Evolutionary conservation across 1,140 invertebrate genomes (phyloP).

Genomic region (Papilio aristodemus): DNA sequence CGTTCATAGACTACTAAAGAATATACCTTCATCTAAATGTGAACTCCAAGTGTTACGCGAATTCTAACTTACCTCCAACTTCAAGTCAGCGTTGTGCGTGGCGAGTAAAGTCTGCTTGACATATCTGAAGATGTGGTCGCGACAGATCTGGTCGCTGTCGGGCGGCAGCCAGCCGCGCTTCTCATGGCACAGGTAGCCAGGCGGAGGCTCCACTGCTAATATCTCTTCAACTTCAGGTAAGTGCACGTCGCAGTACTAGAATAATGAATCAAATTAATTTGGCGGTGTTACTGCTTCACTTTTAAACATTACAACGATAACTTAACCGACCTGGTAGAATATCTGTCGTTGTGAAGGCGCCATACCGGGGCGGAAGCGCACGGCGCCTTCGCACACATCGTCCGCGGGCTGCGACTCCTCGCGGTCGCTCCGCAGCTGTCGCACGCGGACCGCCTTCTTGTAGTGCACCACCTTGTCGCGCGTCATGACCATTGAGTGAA

Average conservation of each 20-base stretch:
- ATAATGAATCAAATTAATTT: neutral
- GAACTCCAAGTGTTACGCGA: slow-evolving; percentile 1
- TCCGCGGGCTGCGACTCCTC: slow-evolving; percentile 43
- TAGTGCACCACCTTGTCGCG: slow-evolving; percentile 51
- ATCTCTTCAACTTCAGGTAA: slow-evolving; percentile 92
- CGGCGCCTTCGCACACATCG: slow-evolving; percentile 54
- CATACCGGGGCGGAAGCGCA: slow-evolving; percentile 85
- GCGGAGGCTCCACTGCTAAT: slow-evolving; percentile 85
- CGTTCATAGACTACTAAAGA: too few species aligned
- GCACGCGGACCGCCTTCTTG: slow-evolving; percentile 52
- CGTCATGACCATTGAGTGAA: slow-evolving; percentile 59
- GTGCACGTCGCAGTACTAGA: slow-evolving; percentile 90
- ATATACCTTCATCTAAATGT: too few species aligned
- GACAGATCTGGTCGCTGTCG: slow-evolving; percentile 82
- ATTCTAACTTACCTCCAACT: slow-evolving; percentile 53
- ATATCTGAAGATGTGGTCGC: slow-evolving; percentile 62
- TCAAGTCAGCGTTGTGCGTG: slow-evolving; percentile 53
- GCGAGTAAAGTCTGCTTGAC: slow-evolving; percentile 57
- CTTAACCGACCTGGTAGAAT: slow-evolving; percentile 93
- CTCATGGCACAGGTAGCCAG: slow-evolving; percentile 84
- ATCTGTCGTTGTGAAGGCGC: slow-evolving; percentile 89
- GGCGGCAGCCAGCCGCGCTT: slow-evolving; percentile 88
- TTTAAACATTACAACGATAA: too few species aligned
- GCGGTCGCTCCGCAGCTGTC: slow-evolving; percentile 34
- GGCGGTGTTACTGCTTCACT: too few species aligned